These are phyloP conservation scores for Apostichopus leukothele DNA, from an alignment of 53 echinoderm and acorn worm genomes.

Conservation along the genomic window DNA sequence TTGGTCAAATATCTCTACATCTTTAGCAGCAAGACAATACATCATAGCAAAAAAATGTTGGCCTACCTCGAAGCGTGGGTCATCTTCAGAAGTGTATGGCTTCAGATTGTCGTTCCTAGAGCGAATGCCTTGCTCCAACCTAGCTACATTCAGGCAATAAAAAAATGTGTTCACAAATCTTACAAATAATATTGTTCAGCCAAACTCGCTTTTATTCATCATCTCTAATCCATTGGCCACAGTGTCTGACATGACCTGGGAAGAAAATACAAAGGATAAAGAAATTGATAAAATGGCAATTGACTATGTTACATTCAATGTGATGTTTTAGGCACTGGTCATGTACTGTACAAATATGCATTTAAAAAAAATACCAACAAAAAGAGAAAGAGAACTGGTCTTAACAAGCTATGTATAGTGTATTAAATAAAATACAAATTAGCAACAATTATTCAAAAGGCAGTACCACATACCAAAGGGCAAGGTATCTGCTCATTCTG, in stretches of 20 bases:
- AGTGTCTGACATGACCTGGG: conserved; percentile 2
- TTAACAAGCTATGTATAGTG: too few relatives aligned
- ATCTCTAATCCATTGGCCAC: conserved; percentile 27
- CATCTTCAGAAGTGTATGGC: conserved; percentile 8
- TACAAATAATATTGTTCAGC: conserved; percentile 20
- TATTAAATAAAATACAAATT: neutral
- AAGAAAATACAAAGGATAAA: neutral
- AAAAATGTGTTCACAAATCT: conserved; percentile 18
- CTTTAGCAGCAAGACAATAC: neutral
- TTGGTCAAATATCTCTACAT: neutral
- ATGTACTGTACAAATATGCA: neutral
- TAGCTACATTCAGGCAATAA: conserved; percentile 17
- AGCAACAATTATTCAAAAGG: neutral
- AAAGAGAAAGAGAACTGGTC: too few relatives aligned
- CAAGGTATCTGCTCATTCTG: neutral
- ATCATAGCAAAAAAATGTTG: too few relatives aligned
- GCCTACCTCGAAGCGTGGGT: conserved; percentile 1
- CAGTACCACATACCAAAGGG: neutral
- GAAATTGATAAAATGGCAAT: too few relatives aligned
- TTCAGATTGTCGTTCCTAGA: conserved; percentile 17
- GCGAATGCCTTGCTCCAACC: neutral
- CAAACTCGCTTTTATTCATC: conserved; percentile 1
- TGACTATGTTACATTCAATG: too few relatives aligned
- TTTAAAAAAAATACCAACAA: neutral
- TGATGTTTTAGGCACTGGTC: too few relatives aligned